phyloP scores from a whole-genome alignment of 2,888 invertebrate species.

The Osedax frankpressi region DNA sequence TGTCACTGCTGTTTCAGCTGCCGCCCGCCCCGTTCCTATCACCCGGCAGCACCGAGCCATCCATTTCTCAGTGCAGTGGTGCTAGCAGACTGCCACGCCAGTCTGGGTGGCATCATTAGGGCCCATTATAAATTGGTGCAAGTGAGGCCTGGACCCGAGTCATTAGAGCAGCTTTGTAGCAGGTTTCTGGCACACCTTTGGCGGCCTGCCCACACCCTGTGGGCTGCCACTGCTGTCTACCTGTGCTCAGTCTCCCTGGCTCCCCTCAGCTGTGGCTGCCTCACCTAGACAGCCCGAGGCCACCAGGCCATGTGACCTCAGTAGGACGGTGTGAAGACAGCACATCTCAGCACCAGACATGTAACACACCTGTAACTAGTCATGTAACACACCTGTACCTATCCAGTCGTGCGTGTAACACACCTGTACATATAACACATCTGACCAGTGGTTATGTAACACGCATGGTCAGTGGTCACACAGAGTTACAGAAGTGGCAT shows the following conservation, averaged over 20 bases:
- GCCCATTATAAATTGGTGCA: conserved; percentile 12
- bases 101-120: conserved; percentile 9
- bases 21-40: conserved; percentile 5
- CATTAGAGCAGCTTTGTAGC: conserved; percentile 11
- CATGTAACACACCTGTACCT: conserved; percentile 6
- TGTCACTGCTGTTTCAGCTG: conserved; percentile 9
- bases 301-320: not conserved
- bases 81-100: conserved; percentile 2
- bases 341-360: conserved; percentile 3
- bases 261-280: not conserved
- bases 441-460: not conserved
- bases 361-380: not conserved
- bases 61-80: conserved; percentile 1
- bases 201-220: conserved; percentile 7
- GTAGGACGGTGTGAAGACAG: not conserved
- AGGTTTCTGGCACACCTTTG: conserved; percentile 10
- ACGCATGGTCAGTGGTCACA: not conserved
- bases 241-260: not conserved
- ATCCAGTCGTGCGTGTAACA: conserved; percentile 2
- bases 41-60: conserved; percentile 6
- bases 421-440: too few relatives aligned
- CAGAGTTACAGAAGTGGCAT: too few relatives aligned
- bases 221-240: not conserved
- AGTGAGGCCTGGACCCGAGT: conserved; percentile 5
- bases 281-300: conserved; percentile 8